Evolutionary conservation across 1,140 invertebrate species (phyloP).

Genomic region (Grapholita molesta): DNA sequence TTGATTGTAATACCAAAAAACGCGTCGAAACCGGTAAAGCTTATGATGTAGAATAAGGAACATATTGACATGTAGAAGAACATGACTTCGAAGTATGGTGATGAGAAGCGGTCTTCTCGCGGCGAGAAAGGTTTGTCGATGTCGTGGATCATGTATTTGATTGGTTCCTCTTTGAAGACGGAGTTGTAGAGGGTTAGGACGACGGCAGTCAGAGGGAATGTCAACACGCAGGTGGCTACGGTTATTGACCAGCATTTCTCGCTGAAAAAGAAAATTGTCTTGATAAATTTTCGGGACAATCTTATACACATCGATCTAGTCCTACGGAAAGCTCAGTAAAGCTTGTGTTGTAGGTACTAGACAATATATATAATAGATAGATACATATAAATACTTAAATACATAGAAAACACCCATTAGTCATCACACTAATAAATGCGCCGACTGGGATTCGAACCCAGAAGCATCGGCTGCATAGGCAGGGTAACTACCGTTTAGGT

Average conservation of each 20-base stretch:
- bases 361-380: too few relatives aligned
- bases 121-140: not conserved
- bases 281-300: too few relatives aligned
- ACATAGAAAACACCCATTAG: too few relatives aligned
- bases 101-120: not conserved
- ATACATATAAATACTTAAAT: too few relatives aligned
- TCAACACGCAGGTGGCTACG: not conserved
- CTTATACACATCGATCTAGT: too few relatives aligned
- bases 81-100: constrained; percentile 16
- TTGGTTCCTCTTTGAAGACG: not conserved
- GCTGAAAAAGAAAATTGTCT: not conserved
- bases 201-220: not conserved
- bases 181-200: constrained; percentile 1
- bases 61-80: constrained; percentile 23
- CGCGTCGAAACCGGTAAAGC: constrained; percentile 42
- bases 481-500: too few relatives aligned
- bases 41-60: constrained; percentile 27
- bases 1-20: constrained; percentile 44
- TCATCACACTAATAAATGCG: too few relatives aligned
- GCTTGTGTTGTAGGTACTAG: too few relatives aligned
- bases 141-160: constrained; percentile 16
- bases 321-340: too few relatives aligned
- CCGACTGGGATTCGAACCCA: too few relatives aligned
- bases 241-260: not conserved
- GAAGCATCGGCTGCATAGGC: too few relatives aligned